Percentiles rank a stretch among this genome's conserved stretches.
These are phyloP conservation scores for Oryzias woworae DNA, from an alignment of 2,113 vertebrate genomes.

Conservation along the genomic window DNA sequence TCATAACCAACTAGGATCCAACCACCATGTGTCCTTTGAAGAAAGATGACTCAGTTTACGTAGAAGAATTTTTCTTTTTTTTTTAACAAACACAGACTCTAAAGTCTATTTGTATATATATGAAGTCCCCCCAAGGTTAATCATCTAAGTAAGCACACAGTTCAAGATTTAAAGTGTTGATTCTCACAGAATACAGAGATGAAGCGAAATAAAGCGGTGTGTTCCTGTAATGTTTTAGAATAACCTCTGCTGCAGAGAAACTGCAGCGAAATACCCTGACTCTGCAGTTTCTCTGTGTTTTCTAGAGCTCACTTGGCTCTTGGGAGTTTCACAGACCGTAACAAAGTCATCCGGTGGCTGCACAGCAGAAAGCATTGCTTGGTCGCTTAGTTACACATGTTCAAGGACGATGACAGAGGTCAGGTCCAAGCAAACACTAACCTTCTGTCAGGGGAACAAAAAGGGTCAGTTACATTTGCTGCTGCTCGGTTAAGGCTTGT, in stretches of 20 bases:
- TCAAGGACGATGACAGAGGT: conserved; percentile 35
- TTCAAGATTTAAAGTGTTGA: neutral
- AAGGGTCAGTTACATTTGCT: neutral
- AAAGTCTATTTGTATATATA: no score
- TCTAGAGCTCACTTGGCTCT: neutral
- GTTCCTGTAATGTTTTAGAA: conserved; percentile 7
- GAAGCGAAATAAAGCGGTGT: neutral
- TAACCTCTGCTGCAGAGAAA: conserved; percentile 13
- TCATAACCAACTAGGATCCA: no score
- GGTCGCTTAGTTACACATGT: conserved; percentile 5
- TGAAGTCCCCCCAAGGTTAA: no score
- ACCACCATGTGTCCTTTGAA: no score
- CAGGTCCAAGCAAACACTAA: conserved; percentile 5
- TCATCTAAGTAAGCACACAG: no score
- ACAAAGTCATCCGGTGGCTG: conserved; percentile 26
- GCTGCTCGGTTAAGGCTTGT: neutral
- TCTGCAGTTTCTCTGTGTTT: conserved; percentile 20
- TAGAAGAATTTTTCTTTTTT: no score
- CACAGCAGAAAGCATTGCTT: conserved; percentile 4
- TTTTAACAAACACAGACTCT: no score
- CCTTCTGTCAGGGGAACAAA: conserved; percentile 8
- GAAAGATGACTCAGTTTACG: no score
- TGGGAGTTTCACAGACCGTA: conserved; percentile 8
- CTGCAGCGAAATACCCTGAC: neutral
- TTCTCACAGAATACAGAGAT: neutral